Evolutionary conservation across 2,113 vertebrate species (phyloP).

Genomic region (Haliaeetus leucogaster): DNA sequence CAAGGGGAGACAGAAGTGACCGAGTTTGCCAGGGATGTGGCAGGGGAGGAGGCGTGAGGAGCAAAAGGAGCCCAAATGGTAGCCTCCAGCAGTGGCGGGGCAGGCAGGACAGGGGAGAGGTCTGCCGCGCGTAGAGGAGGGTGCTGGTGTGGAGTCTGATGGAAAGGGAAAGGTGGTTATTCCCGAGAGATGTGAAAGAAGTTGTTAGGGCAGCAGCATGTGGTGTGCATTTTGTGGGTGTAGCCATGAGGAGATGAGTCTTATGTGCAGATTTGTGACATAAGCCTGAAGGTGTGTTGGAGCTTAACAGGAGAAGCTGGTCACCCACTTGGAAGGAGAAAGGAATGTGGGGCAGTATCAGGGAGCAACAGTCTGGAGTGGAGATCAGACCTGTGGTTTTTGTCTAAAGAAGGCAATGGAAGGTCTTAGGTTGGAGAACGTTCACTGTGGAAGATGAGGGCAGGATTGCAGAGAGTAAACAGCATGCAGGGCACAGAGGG

Average conservation of each 20-base stretch:
- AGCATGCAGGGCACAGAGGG: background rate
- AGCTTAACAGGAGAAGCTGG: background rate
- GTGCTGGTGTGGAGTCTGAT: background rate
- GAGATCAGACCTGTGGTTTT: background rate
- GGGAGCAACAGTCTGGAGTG: background rate
- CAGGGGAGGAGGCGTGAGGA: background rate
- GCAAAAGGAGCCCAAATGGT: background rate
- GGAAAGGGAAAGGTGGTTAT: background rate
- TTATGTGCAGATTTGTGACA: background rate
- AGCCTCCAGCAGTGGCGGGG: background rate
- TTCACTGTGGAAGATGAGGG: background rate
- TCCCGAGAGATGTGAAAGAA: background rate
- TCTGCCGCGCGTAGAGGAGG: fast-evolving
- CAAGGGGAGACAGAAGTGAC: background rate
- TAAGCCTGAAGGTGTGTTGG: background rate
- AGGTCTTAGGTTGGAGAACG: background rate
- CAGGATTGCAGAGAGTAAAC: background rate
- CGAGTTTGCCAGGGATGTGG: background rate
- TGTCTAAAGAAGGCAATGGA: background rate
- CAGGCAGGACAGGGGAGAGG: background rate
- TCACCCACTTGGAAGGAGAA: background rate
- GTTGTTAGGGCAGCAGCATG: background rate
- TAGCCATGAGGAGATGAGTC: background rate
- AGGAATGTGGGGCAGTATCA: background rate
- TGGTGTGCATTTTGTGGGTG: background rate